phyloP scores from a whole-genome alignment of 2,797 vertebrate genomes.

The Urosaurus nigricauda region DNA sequence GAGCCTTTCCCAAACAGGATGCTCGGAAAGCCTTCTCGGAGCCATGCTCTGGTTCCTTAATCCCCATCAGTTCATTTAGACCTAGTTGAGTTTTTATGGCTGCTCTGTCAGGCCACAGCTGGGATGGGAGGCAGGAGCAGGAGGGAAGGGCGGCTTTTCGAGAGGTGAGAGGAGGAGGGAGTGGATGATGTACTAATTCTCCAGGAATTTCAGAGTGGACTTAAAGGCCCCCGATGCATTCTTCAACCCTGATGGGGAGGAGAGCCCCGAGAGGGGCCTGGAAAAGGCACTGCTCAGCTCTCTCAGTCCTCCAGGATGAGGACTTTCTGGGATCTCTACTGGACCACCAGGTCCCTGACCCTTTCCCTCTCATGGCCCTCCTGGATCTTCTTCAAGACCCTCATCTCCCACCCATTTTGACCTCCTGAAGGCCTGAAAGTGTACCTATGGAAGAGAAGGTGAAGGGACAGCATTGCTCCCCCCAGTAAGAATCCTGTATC shows the following conservation, averaged over 20 bases:
- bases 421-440: background rate
- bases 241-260: background rate
- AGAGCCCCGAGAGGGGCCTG: background rate
- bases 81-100: conserved; percentile 75
- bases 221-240: fast-evolving
- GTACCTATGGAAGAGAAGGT: no score
- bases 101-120: conserved; percentile 56
- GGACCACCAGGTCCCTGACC: background rate
- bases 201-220: background rate
- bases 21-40: conserved; percentile 71
- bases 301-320: fast-evolving
- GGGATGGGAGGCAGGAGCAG: conserved; percentile 42
- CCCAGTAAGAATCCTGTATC: no score
- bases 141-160: conserved; percentile 13
- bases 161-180: conserved; percentile 52
- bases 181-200: conserved; percentile 38
- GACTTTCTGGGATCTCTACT: no score
- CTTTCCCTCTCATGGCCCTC: background rate
- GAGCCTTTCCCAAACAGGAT: conserved; percentile 72
- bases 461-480: no score
- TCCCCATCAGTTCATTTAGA: conserved; percentile 76
- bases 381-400: no score
- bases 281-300: background rate
- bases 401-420: background rate
- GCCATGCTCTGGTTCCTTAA: conserved; percentile 73